Base-by-base conservation (phyloP, 2,888 invertebrate species). In the Formica aserva region DNA sequence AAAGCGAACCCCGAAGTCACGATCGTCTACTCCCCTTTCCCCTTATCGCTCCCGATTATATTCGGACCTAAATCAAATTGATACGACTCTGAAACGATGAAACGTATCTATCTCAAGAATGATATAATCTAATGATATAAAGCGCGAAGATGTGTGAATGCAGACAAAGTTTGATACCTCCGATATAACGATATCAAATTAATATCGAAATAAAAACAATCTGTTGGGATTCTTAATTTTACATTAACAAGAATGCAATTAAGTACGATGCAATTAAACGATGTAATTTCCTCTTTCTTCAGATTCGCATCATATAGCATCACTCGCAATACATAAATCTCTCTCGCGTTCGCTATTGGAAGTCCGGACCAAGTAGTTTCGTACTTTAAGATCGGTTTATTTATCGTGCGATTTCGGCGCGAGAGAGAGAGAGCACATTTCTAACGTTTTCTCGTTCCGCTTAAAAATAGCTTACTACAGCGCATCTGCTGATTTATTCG, bases 31-130 rank as follows among this genome's bases (percentile, higher is more conserved):
- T 35, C 13, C 5, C 38, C 15, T 29, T 8, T 52, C 52, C 2
- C 57, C 60, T 85, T 85, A 82, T 85, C 85, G 74, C 65, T 35
- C n/a, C 74, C 41, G 63, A 66, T 88, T 80, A 75, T 75, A 85
- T 82, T 88, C 52, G 74, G 18, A 22, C 38, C 35, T 72, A 74
- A 74, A 26, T 63, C 81, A 41, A 81, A 63, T 5, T n/a, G 48
- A 48, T 35, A 69, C 22, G 29, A 69, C 22, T 15, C 6, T 26
- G 32, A 38, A n/a, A 9, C n/a, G 26, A 38, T 26, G 35, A 69
- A 41, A 60, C 15, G 15, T 5, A 41, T 41, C n/a, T 29, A 11
- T 6, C 22, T 32, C n/a, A 52, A n/a, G 66, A 75, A 13, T 32
- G 6, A 15, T 8, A 13, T 26, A 18, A 38, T 15, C 3, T 26